Evolutionary conservation across 2,888 invertebrate species (phyloP).

Genomic region (Agrochola litura): DNA sequence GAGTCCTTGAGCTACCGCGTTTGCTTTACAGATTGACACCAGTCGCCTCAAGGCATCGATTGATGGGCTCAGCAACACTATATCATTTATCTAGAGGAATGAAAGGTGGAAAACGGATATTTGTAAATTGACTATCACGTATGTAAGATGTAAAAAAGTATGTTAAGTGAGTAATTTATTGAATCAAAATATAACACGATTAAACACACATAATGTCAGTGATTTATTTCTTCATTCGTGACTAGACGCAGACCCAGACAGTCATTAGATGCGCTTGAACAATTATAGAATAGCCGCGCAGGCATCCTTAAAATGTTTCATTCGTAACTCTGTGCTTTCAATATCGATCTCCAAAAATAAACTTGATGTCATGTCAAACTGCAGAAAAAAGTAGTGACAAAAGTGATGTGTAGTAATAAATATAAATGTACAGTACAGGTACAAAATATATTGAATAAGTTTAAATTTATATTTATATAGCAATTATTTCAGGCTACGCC

Average conservation of each 20-base stretch:
- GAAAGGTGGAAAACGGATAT: slow-evolving; percentile 80
- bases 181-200: slow-evolving; percentile 89
- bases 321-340: slow-evolving; percentile 3
- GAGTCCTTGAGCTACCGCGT: too few relatives aligned
- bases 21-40: too few relatives aligned
- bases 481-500: too few relatives aligned
- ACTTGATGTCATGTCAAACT: slow-evolving; percentile 21
- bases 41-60: too few relatives aligned
- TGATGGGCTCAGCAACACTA: too few relatives aligned
- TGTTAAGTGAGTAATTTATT: slow-evolving; percentile 89
- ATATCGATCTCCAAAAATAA: slow-evolving; percentile 24
- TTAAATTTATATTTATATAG: slow-evolving; percentile 79
- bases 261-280: slow-evolving; percentile 8
- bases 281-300: neutral
- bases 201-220: slow-evolving; percentile 71
- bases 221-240: slow-evolving; percentile 60
- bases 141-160: slow-evolving; percentile 88
- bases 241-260: slow-evolving; percentile 9
- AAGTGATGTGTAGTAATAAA: slow-evolving; percentile 63
- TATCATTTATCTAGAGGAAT: slow-evolving; percentile 77
- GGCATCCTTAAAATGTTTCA: neutral
- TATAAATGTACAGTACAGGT: slow-evolving; percentile 79
- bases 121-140: slow-evolving; percentile 86
- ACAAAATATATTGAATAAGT: slow-evolving; percentile 86
- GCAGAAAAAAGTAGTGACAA: slow-evolving; percentile 34